These are phyloP conservation scores for Paramormyrops hopkinsi DNA, from an alignment of 2,797 vertebrate species.

Conservation along the genomic window DNA sequence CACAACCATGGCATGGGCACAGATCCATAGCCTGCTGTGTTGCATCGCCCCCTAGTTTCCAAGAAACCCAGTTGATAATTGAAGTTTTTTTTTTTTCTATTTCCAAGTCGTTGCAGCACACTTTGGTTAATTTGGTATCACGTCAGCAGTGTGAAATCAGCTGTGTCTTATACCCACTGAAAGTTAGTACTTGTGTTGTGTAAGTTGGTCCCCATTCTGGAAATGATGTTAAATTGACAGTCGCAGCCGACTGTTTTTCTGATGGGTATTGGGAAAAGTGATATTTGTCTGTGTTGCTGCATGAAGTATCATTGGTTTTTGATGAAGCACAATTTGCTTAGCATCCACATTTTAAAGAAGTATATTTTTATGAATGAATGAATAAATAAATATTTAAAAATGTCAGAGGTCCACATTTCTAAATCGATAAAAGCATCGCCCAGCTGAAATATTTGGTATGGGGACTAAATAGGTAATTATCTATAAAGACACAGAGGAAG, in stretches of 20 bases:
- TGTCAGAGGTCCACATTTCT: not conserved
- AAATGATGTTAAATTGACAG: not conserved
- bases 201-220: not conserved
- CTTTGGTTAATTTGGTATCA: not conserved
- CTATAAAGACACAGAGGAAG: not conserved
- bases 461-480: not conserved
- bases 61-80: not conserved
- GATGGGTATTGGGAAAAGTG: not conserved
- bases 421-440: not conserved
- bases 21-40: not conserved
- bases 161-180: not conserved
- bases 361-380: not conserved
- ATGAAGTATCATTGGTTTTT: not conserved
- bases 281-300: not conserved
- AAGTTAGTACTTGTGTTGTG: not conserved
- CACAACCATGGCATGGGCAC: not conserved
- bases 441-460: not conserved
- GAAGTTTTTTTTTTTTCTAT: not conserved
- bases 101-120: not conserved
- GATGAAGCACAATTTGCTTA: not conserved
- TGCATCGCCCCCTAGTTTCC: not conserved
- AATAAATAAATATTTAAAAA: not conserved
- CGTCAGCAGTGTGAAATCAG: not conserved
- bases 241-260: not conserved
- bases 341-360: not conserved